phyloP scores from a whole-genome alignment of 64 coral and sea anemone species.

The Montipora efflorescens region DNA sequence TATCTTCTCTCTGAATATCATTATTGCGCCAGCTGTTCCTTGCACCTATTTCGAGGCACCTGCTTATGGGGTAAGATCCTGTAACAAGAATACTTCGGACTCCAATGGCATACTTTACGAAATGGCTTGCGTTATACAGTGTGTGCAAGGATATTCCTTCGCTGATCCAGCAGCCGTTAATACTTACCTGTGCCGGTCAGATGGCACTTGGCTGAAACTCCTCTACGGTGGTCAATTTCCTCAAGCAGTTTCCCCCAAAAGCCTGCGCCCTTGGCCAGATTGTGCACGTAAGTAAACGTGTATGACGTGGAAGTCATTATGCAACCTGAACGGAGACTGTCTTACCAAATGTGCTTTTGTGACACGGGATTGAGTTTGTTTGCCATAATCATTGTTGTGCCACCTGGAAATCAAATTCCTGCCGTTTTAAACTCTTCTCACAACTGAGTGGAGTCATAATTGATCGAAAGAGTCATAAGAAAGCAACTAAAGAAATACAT shows the following conservation, averaged over 20 bases:
- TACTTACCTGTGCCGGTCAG: conserved; percentile 61
- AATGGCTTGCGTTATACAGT: conserved; percentile 84
- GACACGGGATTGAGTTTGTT: too few relatives aligned
- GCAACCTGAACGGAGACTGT: too few relatives aligned
- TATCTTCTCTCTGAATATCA: too few relatives aligned
- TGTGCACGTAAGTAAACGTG: conserved; percentile 81
- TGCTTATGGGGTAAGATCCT: conserved; percentile 68
- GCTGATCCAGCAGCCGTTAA: conserved; percentile 49
- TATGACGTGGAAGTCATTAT: neutral
- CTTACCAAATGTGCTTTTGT: too few relatives aligned
- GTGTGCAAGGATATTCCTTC: conserved; percentile 81
- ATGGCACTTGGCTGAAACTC: conserved; percentile 72
- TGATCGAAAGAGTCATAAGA: too few relatives aligned
- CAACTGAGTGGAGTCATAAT: too few relatives aligned
- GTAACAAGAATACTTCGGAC: conserved; percentile 74
- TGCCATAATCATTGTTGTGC: too few relatives aligned
- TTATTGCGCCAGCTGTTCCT: conserved; percentile 52
- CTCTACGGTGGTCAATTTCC: conserved; percentile 28
- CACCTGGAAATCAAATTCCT: too few relatives aligned
- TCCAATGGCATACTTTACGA: conserved; percentile 75
- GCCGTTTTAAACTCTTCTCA: too few relatives aligned
- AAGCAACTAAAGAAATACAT: too few relatives aligned
- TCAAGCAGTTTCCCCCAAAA: conserved; percentile 11
- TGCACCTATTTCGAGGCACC: conserved; percentile 86
- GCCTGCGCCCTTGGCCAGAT: conserved; percentile 87